A percentile compares a stretch with the other conserved stretches of the same genome.
phyloP scores from a whole-genome alignment of 2,888 invertebrate species.

The Thecophora atra region DNA sequence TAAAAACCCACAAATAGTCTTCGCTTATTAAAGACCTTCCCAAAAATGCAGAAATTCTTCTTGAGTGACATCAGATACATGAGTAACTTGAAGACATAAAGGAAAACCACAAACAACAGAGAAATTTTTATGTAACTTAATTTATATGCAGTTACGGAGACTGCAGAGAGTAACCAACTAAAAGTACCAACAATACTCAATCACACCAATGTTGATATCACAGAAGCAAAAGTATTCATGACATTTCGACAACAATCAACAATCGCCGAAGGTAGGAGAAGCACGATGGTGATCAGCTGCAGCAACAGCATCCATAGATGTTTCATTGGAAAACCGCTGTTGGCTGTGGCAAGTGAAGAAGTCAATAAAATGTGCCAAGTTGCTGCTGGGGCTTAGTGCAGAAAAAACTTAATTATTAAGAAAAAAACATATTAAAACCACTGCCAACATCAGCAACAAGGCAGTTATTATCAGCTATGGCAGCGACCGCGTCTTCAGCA shows the following conservation, averaged over 20 bases:
- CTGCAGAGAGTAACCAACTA: no score
- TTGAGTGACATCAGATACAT: constrained; percentile 21
- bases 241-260: constrained; percentile 10
- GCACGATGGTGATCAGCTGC: no score
- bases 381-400: background rate
- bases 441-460: background rate
- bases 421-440: background rate
- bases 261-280: background rate
- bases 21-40: background rate
- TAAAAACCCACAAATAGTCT: background rate
- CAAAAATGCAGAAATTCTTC: constrained; percentile 11
- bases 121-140: background rate
- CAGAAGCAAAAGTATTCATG: constrained; percentile 17
- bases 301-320: background rate
- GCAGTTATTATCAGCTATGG: no score
- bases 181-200: no score
- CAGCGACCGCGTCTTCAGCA: background rate
- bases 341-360: background rate
- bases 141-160: no score
- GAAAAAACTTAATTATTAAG: no score
- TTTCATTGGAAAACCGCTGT: constrained; percentile 1
- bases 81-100: background rate
- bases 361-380: constrained; percentile 17
- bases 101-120: no score
- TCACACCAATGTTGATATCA: no score